Evolutionary conservation across 2,113 vertebrate genomes (phyloP).

Genomic region (Eretmochelys imbricata): DNA sequence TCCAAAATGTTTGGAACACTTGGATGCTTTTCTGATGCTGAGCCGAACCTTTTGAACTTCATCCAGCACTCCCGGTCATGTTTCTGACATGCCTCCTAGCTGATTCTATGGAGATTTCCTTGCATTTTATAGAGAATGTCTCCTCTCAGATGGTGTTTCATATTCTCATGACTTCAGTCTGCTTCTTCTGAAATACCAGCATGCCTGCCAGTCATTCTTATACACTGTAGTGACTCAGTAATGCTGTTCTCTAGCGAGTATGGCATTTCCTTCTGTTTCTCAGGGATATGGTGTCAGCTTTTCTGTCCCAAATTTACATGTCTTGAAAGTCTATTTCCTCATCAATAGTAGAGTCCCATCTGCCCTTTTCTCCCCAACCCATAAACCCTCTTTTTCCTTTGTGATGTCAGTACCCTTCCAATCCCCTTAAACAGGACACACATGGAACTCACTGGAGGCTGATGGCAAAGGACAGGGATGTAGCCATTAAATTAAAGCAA

Average conservation of each 20-base stretch:
- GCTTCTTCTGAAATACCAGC: constrained; percentile 39
- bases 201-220: constrained; percentile 22
- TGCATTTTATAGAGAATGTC: constrained; percentile 44
- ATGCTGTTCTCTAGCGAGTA: background rate
- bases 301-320: background rate
- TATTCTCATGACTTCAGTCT: constrained; percentile 69
- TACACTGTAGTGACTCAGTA: constrained; percentile 4
- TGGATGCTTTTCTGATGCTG: background rate
- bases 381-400: background rate
- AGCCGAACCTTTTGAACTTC: constrained; percentile 25
- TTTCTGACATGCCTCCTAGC: constrained; percentile 39
- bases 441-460: background rate
- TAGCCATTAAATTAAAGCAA: background rate
- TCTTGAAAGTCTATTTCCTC: constrained; percentile 30
- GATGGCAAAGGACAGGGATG: background rate
- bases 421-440: background rate
- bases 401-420: background rate
- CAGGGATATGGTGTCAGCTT: background rate
- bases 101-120: constrained; percentile 65
- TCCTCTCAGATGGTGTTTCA: constrained; percentile 65
- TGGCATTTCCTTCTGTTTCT: constrained; percentile 49
- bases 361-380: background rate
- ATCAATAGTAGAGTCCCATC: constrained; percentile 12
- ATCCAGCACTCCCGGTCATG: constrained; percentile 47
- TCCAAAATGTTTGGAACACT: background rate